Conservation (phyloP, 1,140 invertebrate genomes). For the Delia radicum region DNA sequence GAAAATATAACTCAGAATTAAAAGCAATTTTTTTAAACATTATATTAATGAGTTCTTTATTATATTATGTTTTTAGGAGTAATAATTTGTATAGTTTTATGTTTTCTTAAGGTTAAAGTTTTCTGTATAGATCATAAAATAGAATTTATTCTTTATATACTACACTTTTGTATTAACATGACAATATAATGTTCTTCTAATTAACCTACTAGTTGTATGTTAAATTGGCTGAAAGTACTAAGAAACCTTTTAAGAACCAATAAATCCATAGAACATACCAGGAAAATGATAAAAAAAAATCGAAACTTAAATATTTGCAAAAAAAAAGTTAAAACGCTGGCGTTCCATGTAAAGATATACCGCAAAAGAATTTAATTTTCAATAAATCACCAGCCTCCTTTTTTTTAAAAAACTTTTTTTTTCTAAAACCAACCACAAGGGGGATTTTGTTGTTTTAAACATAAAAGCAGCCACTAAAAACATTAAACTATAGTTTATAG, state of each 20-base stretch:
- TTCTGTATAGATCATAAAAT: background rate
- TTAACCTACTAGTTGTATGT: background rate
- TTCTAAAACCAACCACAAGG: no score
- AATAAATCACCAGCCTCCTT: background rate
- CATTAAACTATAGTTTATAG: no score
- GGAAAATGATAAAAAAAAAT: background rate
- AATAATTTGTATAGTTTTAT: background rate
- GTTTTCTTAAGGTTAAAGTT: background rate
- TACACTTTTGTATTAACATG: background rate
- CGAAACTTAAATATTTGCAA: background rate
- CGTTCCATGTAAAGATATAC: background rate
- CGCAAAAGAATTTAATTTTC: background rate
- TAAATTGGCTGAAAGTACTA: background rate
- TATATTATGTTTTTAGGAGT: background rate
- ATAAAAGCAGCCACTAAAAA: no score
- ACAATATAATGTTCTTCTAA: constrained; percentile 4
- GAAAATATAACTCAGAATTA: no score
- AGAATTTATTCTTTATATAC: background rate
- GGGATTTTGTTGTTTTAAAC: no score
- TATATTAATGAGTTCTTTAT: no score
- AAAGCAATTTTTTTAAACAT: no score
- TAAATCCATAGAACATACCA: background rate
- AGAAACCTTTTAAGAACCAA: background rate
- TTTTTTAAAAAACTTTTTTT: no score
- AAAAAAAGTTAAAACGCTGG: background rate